Conservation (phyloP, 2,113 vertebrate genomes). For the Leucopsar rothschildi region DNA sequence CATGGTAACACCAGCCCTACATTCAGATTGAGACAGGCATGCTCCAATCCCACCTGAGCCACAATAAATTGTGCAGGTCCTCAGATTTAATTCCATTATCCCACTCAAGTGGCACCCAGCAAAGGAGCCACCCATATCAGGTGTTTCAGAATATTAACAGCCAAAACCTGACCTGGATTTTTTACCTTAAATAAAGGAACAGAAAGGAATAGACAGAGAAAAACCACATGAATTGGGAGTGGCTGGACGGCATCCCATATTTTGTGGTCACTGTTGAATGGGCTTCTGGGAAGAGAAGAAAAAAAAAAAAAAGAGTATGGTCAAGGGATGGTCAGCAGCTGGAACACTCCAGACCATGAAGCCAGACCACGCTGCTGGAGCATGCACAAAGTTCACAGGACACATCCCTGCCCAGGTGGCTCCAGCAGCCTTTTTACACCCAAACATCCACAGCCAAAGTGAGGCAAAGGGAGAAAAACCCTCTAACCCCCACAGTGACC, state of each 20-base stretch:
- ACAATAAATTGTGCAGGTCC: not conserved
- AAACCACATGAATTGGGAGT: slow-evolving; percentile 99
- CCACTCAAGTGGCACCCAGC: not conserved
- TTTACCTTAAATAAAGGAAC: slow-evolving; percentile 98
- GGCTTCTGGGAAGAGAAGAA: slow-evolving; percentile 75
- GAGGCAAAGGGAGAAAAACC: not conserved
- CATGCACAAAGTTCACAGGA: not conserved
- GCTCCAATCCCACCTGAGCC: not conserved
- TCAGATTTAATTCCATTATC: not conserved
- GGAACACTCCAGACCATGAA: not conserved
- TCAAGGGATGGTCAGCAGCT: not conserved
- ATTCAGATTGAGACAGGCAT: not conserved
- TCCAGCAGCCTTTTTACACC: not conserved
- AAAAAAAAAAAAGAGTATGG: not conserved
- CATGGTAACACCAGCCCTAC: not conserved
- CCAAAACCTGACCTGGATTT: not conserved
- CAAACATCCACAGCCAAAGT: not conserved
- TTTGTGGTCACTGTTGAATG: slow-evolving; percentile 84
- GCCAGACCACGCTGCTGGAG: not conserved
- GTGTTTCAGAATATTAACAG: not conserved
- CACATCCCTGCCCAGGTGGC: not conserved
- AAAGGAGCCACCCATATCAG: not conserved
- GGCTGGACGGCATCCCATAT: slow-evolving; percentile 98
- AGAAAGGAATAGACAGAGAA: slow-evolving; percentile 98
- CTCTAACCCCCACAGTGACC: not conserved